Conservation (phyloP, 2,113 vertebrate genomes). For the Ammodramus savannarum region DNA sequence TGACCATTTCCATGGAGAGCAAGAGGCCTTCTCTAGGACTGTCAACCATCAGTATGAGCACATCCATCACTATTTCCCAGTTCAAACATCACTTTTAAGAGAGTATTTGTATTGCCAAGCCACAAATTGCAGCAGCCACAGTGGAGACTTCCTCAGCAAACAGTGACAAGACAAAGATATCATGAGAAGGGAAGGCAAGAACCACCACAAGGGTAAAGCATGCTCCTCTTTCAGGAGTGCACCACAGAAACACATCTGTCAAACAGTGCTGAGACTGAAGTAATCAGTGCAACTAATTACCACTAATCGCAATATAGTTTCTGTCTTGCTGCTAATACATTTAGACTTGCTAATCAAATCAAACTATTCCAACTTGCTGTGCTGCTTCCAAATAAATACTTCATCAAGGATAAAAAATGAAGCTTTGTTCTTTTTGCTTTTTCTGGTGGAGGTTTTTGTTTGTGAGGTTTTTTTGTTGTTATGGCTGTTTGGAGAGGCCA, state of each 20-base stretch:
- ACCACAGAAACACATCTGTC: constrained; percentile 60
- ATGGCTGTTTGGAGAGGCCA: not conserved
- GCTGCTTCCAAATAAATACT: constrained; percentile 64
- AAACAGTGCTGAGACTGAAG: constrained; percentile 11
- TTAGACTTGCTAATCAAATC: constrained; percentile 81
- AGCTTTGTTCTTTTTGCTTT: not conserved
- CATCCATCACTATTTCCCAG: not conserved
- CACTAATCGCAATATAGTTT: constrained; percentile 73
- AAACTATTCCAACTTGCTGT: constrained; percentile 62
- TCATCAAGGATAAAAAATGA: constrained; percentile 49
- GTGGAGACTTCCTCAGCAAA: not conserved
- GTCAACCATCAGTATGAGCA: not conserved
- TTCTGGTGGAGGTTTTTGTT: not conserved
- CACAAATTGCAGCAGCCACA: not conserved
- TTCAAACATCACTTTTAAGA: not conserved
- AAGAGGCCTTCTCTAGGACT: not conserved
- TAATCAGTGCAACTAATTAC: constrained; percentile 73
- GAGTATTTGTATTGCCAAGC: not conserved
- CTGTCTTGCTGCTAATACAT: constrained; percentile 74
- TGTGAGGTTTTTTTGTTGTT: not conserved
- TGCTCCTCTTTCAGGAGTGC: not conserved
- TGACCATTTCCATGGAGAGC: not conserved
- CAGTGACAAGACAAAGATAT: not conserved
- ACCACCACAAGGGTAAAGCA: not conserved
- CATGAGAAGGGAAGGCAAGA: not conserved